Evolutionary conservation across 2,113 vertebrate genomes (phyloP).

Genomic region (Phoenicopterus ruber): DNA sequence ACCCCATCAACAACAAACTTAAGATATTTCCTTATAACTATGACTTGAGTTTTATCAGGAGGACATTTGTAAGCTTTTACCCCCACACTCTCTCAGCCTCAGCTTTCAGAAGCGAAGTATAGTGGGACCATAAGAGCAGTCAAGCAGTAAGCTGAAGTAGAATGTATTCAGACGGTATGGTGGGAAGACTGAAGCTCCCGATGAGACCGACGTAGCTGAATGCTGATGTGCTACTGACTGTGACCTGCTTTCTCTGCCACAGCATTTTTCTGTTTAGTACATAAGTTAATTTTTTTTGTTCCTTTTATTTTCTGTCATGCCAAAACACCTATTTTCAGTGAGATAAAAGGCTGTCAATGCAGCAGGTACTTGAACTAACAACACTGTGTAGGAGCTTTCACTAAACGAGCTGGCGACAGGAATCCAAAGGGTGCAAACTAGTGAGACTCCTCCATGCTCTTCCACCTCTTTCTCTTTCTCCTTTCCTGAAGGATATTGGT

Average conservation of each 20-base stretch:
- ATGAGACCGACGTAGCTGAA: not conserved
- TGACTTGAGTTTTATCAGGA: not conserved
- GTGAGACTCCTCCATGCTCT: not conserved
- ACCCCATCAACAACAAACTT: not conserved
- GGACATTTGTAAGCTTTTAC: not conserved
- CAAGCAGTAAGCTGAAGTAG: not conserved
- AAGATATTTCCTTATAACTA: not conserved
- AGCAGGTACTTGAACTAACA: not conserved
- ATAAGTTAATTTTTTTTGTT: not conserved
- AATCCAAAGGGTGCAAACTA: not conserved
- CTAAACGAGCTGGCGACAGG: not conserved
- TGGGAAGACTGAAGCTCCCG: not conserved
- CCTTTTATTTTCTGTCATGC: not conserved
- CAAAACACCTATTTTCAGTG: not conserved
- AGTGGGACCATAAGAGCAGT: not conserved
- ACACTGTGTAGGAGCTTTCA: not conserved
- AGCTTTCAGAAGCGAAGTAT: not conserved
- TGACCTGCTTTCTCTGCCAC: not conserved
- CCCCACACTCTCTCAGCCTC: not conserved
- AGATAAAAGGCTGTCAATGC: conserved; percentile 23
- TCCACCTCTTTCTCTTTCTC: not conserved
- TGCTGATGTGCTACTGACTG: not conserved
- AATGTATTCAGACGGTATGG: not conserved
- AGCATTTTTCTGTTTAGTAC: not conserved
- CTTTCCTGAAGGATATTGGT: not conserved